Percentiles rank a stretch among this genome's conserved stretches.
These are phyloP conservation scores for Standfussiana lucernea DNA, from an alignment of 2,888 invertebrate species.

Conservation along the genomic window DNA sequence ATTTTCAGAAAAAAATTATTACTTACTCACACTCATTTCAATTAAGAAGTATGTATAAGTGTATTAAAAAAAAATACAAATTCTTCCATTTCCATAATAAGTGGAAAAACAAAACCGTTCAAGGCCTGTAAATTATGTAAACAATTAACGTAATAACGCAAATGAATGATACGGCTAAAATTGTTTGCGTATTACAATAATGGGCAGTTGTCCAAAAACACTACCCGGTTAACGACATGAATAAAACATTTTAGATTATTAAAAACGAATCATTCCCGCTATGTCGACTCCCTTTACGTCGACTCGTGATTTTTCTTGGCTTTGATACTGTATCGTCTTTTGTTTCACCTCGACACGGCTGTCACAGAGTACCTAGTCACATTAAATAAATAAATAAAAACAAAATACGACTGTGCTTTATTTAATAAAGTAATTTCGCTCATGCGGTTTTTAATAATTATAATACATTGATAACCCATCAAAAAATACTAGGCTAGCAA, in stretches of 20 bases:
- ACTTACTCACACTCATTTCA: not conserved
- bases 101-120: not conserved
- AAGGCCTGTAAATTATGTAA: not conserved
- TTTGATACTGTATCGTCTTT: too few relatives aligned
- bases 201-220: conserved; percentile 44
- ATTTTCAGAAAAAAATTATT: not conserved
- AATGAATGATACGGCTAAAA: conserved; percentile 14
- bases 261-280: too few relatives aligned
- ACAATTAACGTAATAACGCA: conserved; percentile 32
- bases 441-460: too few relatives aligned
- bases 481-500: too few relatives aligned
- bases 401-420: too few relatives aligned
- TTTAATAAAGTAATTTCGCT: too few relatives aligned
- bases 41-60: not conserved
- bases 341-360: too few relatives aligned
- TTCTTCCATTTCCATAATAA: not conserved
- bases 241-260: conserved; percentile 50
- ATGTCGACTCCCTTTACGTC: too few relatives aligned
- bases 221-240: conserved; percentile 36
- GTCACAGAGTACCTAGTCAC: too few relatives aligned
- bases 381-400: too few relatives aligned
- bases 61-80: not conserved
- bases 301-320: too few relatives aligned
- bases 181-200: conserved; percentile 12
- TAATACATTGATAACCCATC: too few relatives aligned